Evolutionary conservation across 2,797 vertebrate species (phyloP).

Genomic region (Columba guinea): DNA sequence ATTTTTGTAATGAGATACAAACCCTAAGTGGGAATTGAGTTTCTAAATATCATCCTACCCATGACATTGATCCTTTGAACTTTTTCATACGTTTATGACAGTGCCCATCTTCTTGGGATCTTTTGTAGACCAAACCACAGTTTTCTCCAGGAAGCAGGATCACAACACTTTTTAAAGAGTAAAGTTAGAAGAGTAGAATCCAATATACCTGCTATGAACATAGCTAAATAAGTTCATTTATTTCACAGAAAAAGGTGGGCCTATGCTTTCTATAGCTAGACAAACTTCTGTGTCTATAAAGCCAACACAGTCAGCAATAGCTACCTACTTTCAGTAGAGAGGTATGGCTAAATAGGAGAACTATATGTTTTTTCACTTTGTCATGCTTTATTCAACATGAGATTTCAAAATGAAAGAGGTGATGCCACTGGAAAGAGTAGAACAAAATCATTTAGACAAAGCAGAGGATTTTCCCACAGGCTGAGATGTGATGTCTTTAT

Average conservation of each 20-base stretch:
- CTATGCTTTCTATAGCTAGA: background rate
- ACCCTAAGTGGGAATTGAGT: slow-evolving; percentile 55
- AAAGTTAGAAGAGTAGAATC: background rate
- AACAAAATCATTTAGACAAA: background rate
- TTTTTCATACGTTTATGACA: slow-evolving; percentile 47
- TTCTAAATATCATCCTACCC: slow-evolving; percentile 55
- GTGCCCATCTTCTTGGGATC: slow-evolving; percentile 46
- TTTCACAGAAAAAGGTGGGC: background rate
- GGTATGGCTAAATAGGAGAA: background rate
- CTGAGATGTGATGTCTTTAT: background rate
- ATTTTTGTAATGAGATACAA: slow-evolving; percentile 77
- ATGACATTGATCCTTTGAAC: slow-evolving; percentile 11
- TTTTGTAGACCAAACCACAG: slow-evolving; percentile 38
- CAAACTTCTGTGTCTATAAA: background rate
- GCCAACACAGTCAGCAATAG: background rate
- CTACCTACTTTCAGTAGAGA: background rate
- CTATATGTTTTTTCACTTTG: background rate
- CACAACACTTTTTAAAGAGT: slow-evolving; percentile 15
- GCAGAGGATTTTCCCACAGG: background rate
- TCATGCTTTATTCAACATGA: background rate
- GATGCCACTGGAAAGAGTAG: background rate
- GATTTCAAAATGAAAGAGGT: background rate
- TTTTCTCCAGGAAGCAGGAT: slow-evolving; percentile 20
- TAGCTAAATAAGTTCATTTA: background rate
- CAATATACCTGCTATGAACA: background rate